Conservation (phyloP, 2,888 invertebrate species). For the Apamea epomidion region DNA sequence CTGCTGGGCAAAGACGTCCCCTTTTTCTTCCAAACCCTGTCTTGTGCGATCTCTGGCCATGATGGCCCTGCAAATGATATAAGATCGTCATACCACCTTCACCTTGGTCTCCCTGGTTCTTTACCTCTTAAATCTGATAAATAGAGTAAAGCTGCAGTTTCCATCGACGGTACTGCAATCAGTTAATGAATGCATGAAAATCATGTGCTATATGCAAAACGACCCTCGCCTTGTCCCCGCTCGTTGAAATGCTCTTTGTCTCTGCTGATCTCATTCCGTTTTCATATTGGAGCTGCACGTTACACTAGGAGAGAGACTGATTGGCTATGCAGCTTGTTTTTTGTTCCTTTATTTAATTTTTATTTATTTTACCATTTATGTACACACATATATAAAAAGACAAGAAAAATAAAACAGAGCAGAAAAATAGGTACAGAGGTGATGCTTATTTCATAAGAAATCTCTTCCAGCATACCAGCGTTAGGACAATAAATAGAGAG, state of each 20-base stretch:
- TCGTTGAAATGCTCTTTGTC: constrained; percentile 21
- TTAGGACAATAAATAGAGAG: no score
- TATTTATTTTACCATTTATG: no score
- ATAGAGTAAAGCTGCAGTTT: background rate
- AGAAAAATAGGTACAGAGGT: no score
- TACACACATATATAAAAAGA: no score
- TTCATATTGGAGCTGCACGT: constrained; percentile 5
- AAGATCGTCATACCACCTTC: no score
- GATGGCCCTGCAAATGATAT: no score
- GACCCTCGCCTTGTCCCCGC: background rate
- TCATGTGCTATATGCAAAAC: constrained; percentile 28
- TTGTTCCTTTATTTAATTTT: background rate
- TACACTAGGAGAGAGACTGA: background rate
- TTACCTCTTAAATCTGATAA: constrained; percentile 1
- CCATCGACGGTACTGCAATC: constrained; percentile 21
- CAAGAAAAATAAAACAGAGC: no score
- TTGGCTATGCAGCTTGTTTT: background rate
- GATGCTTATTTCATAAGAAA: no score
- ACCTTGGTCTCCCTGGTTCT: background rate
- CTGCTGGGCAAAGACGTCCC: no score
- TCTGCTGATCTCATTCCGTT: constrained; percentile 23
- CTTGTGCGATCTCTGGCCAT: no score
- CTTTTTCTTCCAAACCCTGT: no score
- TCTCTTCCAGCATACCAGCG: no score
- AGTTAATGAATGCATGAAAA: constrained; percentile 50